Conservation (phyloP, 2,797 vertebrate genomes). For the Trachurus trachurus region DNA sequence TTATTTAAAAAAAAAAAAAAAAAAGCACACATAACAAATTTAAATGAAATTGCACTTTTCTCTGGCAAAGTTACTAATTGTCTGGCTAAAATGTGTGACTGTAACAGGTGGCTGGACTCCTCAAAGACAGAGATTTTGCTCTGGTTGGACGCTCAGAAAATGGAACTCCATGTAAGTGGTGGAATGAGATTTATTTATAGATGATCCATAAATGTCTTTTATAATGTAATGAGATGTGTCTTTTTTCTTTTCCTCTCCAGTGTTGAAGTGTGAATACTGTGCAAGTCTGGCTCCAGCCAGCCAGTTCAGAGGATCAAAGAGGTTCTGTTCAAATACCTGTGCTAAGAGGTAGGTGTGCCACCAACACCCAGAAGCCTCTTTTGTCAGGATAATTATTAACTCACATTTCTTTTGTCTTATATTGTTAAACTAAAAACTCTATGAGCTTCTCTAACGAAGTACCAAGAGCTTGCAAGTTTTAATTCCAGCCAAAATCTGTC, state of each 20-base stretch:
- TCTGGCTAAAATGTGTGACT: constrained; percentile 25
- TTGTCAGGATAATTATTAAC: background rate
- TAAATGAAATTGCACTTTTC: background rate
- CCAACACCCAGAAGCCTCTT: background rate
- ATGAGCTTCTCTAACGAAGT: background rate
- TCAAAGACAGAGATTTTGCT: constrained; percentile 87
- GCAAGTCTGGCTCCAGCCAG: constrained; percentile 93
- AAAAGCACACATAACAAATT: constrained; percentile 2
- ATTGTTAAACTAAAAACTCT: background rate
- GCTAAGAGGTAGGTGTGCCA: constrained; percentile 91
- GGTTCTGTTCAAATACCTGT: constrained; percentile 97
- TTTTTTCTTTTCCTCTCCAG: constrained; percentile 56
- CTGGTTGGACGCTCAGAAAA: constrained; percentile 77
- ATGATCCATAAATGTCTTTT: background rate
- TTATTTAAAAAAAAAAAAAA: too few species aligned
- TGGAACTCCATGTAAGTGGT: constrained; percentile 78
- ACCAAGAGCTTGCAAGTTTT: background rate
- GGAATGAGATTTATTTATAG: background rate
- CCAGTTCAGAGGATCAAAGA: constrained; percentile 96
- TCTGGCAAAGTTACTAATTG: background rate
- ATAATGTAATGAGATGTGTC: background rate
- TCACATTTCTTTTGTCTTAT: background rate
- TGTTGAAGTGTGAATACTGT: constrained; percentile 97
- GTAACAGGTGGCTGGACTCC: constrained; percentile 84
- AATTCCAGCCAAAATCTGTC: background rate